A percentile compares a stretch with the other conserved stretches of the same genome.
phyloP scores from a whole-genome alignment of 2,888 invertebrate species.

The Fissipunctia ypsillon region DNA sequence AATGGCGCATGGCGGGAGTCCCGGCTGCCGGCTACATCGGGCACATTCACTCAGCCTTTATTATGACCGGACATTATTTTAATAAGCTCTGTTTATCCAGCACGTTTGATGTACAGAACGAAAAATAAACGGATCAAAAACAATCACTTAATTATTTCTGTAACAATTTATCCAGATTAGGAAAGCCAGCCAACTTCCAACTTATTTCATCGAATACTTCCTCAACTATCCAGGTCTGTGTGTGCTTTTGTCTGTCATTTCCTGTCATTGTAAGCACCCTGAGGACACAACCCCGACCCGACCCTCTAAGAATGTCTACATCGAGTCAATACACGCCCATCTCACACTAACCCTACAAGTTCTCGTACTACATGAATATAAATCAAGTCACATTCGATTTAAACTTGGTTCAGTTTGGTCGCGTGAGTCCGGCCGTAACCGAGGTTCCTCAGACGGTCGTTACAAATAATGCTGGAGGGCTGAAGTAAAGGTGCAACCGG shows the following conservation, averaged over 20 bases:
- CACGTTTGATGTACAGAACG: slow-evolving; percentile 25
- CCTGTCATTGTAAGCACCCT: neutral
- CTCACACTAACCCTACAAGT: neutral
- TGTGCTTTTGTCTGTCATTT: neutral
- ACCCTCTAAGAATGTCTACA: neutral
- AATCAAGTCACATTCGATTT: slow-evolving; percentile 31
- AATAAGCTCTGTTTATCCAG: slow-evolving; percentile 37
- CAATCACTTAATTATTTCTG: neutral
- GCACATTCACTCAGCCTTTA: slow-evolving; percentile 16
- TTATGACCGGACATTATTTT: slow-evolving; percentile 39
- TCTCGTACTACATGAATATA: slow-evolving; percentile 26
- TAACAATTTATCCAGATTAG: neutral
- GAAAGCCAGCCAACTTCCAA: neutral
- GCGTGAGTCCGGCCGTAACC: neutral
- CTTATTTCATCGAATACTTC: neutral
- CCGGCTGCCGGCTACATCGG: neutral
- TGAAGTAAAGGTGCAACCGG: no score
- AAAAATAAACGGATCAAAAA: slow-evolving; percentile 7
- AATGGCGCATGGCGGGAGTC: slow-evolving; percentile 9
- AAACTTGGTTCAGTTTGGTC: slow-evolving; percentile 13
- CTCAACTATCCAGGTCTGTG: neutral
- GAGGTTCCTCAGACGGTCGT: neutral
- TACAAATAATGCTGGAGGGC: neutral
- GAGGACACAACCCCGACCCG: no score
- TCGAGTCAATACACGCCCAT: neutral